A percentile compares a stretch with the other conserved stretches of the same genome.
Evolutionary conservation across 2,113 vertebrate species (phyloP).

Genomic region (Brachyistius frenatus): DNA sequence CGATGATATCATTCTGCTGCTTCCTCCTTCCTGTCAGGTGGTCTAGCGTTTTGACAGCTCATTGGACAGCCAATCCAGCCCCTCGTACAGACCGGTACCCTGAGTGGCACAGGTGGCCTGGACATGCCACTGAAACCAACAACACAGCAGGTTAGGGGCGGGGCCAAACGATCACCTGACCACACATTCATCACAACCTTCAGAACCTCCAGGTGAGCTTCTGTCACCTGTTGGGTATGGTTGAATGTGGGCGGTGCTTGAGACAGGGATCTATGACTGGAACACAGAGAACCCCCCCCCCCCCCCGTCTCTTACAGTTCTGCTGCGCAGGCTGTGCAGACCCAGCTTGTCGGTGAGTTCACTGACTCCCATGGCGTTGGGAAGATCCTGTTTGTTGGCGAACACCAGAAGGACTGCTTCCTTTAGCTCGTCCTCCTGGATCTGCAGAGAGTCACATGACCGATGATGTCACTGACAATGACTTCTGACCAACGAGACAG

Average conservation of each 20-base stretch:
- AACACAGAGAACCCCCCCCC: too few species aligned
- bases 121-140: constrained; percentile 85
- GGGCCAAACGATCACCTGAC: too few species aligned
- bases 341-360: constrained; percentile 92
- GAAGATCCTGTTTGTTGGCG: constrained; percentile 94
- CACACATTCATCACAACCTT: too few species aligned
- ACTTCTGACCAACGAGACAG: too few species aligned
- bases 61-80: constrained; percentile 91
- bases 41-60: constrained; percentile 87
- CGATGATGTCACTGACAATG: not conserved
- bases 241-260: too few species aligned
- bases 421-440: constrained; percentile 90
- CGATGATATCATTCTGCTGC: constrained; percentile 35
- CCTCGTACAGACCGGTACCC: constrained; percentile 91
- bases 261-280: too few species aligned
- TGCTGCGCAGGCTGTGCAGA: constrained; percentile 86
- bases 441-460: constrained; percentile 69
- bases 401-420: constrained; percentile 91
- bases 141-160: not conserved
- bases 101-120: constrained; percentile 92
- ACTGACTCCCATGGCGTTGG: constrained; percentile 89
- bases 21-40: constrained; percentile 31
- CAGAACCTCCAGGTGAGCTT: too few species aligned
- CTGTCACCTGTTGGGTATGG: too few species aligned
- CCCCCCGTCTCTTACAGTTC: constrained; percentile 80